Evolutionary conservation across 2,888 invertebrate species (phyloP), one percentile per base, ranked within the genome.

Genomic region (Invenusta paracnida): DNA sequence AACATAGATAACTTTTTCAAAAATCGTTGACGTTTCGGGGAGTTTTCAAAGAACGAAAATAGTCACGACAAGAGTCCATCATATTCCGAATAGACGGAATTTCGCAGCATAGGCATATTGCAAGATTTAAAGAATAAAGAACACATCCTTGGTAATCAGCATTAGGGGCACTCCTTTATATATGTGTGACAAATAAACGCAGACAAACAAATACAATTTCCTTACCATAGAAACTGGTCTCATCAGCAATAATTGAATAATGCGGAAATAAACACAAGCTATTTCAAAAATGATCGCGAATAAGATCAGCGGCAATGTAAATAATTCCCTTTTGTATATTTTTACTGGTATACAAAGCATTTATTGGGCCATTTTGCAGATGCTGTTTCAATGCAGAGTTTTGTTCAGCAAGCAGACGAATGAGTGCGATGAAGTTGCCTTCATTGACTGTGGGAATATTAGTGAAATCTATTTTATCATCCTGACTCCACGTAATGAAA

Each of bases 11-110:
- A 23, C 27, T 73, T 73, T 73, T 73, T 73, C 73, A 73, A 73
- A 73, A 73, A 73, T 73, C 73, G 23, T 73, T 73, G 73, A 73
- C 23, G 25, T 73, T 73, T 73, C 73, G 73, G 73, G 73, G 73
- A 73, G 73, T 73, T 73, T 5, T 73, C 73, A 73, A 73, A 73
- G 73, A 73, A 73, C 25, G 73, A 73, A 73, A 73, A 73, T 73
- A 73, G 73, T 73, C 73, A 73, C 17, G 73, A 73, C 73, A 73
- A 2, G 73, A 73, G 73, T 73, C 17, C 73, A 73, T 73, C 73
- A 73, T 73, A 73, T 73, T 73, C 73, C 23, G 73, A 73, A 73
- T 73, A 73, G 73, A 73, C 27, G 17, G 25, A 73, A 73, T 73
- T 73, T 73, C 25, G 73, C 73, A 73, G 23, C 27, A 5, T 13